phyloP scores from a whole-genome alignment of 2,888 invertebrate genomes.

The Drosophila mimica region DNA sequence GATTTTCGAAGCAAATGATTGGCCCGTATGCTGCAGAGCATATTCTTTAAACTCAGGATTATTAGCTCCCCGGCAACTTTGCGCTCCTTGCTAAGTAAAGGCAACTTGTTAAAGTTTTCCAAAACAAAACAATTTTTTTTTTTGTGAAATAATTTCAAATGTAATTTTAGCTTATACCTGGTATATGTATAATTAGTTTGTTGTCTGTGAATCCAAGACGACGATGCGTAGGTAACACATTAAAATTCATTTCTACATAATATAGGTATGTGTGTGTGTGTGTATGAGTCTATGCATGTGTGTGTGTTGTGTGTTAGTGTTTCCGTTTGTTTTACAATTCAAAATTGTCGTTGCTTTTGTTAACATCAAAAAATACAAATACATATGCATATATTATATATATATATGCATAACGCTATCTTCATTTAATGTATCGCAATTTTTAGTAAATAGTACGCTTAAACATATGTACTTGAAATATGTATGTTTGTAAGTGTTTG shows the following conservation, averaged over 20 bases:
- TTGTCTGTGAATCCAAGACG: conserved; percentile 66
- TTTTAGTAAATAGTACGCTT: conserved; percentile 49
- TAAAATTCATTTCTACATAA: conserved; percentile 75
- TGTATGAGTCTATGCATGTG: conserved; percentile 10
- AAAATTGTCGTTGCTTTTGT: conserved; percentile 57
- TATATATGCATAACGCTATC: conserved; percentile 44
- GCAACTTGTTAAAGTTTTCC: neutral
- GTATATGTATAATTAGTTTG: conserved; percentile 67
- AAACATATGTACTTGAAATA: conserved; percentile 52
- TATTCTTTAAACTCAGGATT: conserved; percentile 89
- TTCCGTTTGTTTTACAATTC: conserved; percentile 52
- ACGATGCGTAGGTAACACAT: conserved; percentile 72
- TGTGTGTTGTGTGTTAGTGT: conserved; percentile 12
- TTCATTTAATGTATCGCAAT: conserved; percentile 40
- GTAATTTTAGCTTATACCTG: conserved; percentile 75
- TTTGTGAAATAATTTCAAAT: conserved; percentile 74
- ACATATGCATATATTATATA: conserved; percentile 13
- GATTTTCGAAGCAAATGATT: conserved; percentile 82
- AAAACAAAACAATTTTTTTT: conserved; percentile 27
- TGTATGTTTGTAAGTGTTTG: conserved; percentile 19
- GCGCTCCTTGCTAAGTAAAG: neutral
- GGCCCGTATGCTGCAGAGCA: conserved; percentile 97
- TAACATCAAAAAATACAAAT: conserved; percentile 57
- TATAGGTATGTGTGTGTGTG: conserved; percentile 43
- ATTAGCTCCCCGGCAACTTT: conserved; percentile 90